Evolutionary conservation across 2,888 invertebrate species (phyloP).

Genomic region (Heliconius sara): DNA sequence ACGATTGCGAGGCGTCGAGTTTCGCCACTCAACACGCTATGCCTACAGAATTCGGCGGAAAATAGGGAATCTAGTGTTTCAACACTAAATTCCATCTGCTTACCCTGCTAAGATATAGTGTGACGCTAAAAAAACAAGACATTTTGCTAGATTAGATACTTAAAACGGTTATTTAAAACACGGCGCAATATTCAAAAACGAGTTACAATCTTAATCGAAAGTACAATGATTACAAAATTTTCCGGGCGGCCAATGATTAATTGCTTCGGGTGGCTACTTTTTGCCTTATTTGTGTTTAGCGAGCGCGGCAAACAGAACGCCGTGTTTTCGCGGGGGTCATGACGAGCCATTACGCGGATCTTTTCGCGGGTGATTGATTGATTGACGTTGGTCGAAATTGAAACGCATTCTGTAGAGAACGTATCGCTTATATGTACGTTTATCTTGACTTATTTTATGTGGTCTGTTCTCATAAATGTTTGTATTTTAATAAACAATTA

Average conservation of each 20-base stretch:
- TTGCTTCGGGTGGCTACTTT: slow-evolving; percentile 66
- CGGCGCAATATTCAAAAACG: slow-evolving; percentile 7
- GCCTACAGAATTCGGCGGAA: too few species aligned
- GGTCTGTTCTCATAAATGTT: neutral
- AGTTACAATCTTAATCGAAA: slow-evolving; percentile 42
- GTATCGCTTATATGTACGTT: neutral
- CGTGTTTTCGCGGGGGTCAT: slow-evolving; percentile 65
- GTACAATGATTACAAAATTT: slow-evolving; percentile 48
- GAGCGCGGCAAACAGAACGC: slow-evolving; percentile 68
- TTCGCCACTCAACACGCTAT: too few species aligned
- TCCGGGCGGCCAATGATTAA: slow-evolving; percentile 67
- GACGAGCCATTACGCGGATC: slow-evolving; percentile 71
- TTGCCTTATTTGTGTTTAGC: slow-evolving; percentile 68
- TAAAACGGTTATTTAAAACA: neutral
- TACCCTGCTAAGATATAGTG: too few species aligned
- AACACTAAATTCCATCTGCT: too few species aligned
- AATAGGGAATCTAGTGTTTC: too few species aligned
- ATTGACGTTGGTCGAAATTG: slow-evolving; percentile 61
- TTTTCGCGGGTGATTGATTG: slow-evolving; percentile 77
- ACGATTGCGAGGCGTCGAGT: neutral
- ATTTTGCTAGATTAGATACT: neutral
- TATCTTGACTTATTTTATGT: neutral
- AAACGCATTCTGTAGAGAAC: slow-evolving; percentile 35
- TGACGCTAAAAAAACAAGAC: neutral
- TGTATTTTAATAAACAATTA: too few species aligned